Conservation (phyloP, 2,113 vertebrate genomes). For the Podocnemis expansa region DNA sequence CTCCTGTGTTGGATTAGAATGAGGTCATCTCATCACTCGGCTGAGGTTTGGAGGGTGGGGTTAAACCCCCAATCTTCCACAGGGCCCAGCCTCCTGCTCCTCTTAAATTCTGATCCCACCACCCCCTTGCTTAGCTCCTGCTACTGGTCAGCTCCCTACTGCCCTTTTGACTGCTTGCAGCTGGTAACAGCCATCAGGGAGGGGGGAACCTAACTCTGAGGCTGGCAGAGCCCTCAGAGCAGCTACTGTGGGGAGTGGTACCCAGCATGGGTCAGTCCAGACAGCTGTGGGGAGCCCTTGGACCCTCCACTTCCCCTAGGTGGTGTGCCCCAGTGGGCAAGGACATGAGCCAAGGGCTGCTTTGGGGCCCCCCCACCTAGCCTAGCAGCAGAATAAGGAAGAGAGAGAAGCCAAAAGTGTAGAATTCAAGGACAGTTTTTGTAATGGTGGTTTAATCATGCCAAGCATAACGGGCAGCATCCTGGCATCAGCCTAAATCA, state of each 20-base stretch:
- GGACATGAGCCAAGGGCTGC: background rate
- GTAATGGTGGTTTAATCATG: background rate
- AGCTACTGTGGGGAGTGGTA: rapidly evolving
- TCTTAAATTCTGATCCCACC: background rate
- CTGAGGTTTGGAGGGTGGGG: no score
- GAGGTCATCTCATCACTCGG: no score
- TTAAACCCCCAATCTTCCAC: no score
- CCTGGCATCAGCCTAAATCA: background rate
- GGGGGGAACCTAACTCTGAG: no score
- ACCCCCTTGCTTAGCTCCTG: no score
- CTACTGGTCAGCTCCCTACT: no score
- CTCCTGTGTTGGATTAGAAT: no score
- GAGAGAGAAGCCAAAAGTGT: background rate
- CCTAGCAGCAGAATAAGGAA: background rate
- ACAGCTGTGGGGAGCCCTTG: background rate
- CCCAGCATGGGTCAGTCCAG: no score
- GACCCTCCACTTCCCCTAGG: background rate
- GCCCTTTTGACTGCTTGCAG: no score
- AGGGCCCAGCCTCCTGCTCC: no score
- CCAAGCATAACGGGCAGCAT: rapidly evolving
- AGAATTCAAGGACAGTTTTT: background rate
- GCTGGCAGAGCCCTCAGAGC: no score
- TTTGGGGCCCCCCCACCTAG: background rate
- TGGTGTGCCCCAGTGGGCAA: rapidly evolving
- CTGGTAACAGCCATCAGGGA: background rate